Evolutionary conservation across 2,797 vertebrate species (phyloP), one percentile per base, ranked within the genome.

Genomic region (Cygnus olor): DNA sequence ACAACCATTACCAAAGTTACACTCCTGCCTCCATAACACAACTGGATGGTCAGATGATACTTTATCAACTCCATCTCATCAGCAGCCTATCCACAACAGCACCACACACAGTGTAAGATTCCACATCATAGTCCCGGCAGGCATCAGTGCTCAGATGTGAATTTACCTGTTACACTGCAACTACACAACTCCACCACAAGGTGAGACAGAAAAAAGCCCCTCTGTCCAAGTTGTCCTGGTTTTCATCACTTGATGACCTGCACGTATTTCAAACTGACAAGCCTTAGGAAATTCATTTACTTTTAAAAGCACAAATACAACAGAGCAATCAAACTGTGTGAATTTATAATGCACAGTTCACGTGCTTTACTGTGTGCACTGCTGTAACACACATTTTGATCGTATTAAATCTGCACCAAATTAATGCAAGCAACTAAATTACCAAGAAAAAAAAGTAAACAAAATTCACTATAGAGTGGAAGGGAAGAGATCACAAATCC

Each of bases 141-240:
- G n/a, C 13, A 47, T 27, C 3, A 36, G 34, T 2, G 22, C 2
- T 0, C 3, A 18, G 60, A 66, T 42, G 30, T n/a, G 66, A 73
- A 69, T 36, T 72, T 49, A 47, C 25, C 38, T 22, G 7, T 16
- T 34, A 14, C 1, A 2, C 54, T 77, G 5, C 7, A 60, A n/a
- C n/a, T 21, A 32, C 25, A 13, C 27, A 30, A 44, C 3, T 38
- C 14, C 11, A 49, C 51, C 57, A 61, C 17, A 20, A 49, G 68
- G 36, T 32, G 63, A 74, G 40, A 38, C 12, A 57, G 34, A 68
- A 44, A 25, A 47, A 64, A 65, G 32, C 3, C 22, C 45, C 32
- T 22, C 60, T 40, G 22, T 13, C 76, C 36, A 45, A 21, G 65
- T 2, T 51, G 12, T 14, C 42, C 40, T 66, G 21, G 14, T 44